These are phyloP conservation scores for Labeo rohita DNA, from an alignment of 2,113 vertebrate species.

Conservation along the genomic window DNA sequence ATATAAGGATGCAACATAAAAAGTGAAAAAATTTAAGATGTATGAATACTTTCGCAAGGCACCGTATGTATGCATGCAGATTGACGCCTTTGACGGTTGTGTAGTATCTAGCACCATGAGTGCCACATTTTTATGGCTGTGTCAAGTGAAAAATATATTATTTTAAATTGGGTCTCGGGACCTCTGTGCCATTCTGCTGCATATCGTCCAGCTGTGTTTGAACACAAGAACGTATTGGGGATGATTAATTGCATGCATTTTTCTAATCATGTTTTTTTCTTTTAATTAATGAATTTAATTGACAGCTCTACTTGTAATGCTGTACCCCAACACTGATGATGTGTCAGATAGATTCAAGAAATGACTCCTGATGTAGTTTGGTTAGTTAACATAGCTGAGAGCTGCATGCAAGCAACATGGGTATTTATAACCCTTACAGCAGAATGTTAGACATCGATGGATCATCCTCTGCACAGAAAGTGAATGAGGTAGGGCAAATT, in stretches of 20 bases:
- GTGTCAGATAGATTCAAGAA: constrained; percentile 12
- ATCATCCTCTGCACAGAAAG: constrained; percentile 45
- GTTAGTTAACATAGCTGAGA: constrained; percentile 3
- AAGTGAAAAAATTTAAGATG: no score
- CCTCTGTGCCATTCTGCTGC: neutral
- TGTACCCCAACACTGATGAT: constrained; percentile 14
- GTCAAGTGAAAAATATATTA: neutral
- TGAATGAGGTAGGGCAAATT: constrained; percentile 45
- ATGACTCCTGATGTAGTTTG: constrained; percentile 10
- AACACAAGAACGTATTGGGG: neutral
- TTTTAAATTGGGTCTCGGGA: neutral
- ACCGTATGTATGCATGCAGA: neutral
- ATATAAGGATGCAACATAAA: no score
- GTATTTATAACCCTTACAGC: constrained; percentile 37
- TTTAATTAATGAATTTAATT: constrained; percentile 5
- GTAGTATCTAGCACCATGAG: neutral
- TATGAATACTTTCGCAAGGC: no score
- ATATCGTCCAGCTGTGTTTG: neutral
- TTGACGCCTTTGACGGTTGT: neutral
- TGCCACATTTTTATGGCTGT: neutral
- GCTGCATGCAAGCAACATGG: neutral
- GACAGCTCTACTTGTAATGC: constrained; percentile 12
- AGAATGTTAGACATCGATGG: constrained; percentile 39
- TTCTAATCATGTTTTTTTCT: neutral
- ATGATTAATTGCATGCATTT: constrained; percentile 5